These are phyloP conservation scores for Solenopsis fugax DNA, from an alignment of 1,140 invertebrate species.

Conservation along the genomic window DNA sequence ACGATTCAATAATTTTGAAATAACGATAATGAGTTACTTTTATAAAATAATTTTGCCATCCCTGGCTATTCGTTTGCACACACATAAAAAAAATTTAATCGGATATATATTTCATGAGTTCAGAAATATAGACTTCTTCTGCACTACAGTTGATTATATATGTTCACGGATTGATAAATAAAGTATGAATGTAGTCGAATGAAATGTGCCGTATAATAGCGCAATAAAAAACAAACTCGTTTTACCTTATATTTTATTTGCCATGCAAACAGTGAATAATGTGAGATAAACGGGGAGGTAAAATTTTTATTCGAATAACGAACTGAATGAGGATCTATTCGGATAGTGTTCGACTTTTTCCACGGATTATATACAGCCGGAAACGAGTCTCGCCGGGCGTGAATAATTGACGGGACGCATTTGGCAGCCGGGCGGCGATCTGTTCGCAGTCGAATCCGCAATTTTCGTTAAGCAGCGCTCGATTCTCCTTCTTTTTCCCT, in stretches of 20 bases:
- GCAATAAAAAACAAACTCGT: not conserved
- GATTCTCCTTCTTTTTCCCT: slow-evolving; percentile 69
- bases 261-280: slow-evolving; percentile 3
- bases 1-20: too few species aligned
- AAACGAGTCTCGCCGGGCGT: slow-evolving; percentile 63
- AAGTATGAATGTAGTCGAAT: not conserved
- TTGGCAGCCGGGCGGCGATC: slow-evolving; percentile 11
- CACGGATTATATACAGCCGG: not conserved
- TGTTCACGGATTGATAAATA: not conserved
- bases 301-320: not conserved
- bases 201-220: not conserved
- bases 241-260: slow-evolving; percentile 12
- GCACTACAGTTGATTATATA: not conserved
- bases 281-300: not conserved
- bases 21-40: too few species aligned
- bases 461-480: slow-evolving; percentile 84
- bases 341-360: not conserved
- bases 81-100: not conserved
- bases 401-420: slow-evolving; percentile 71
- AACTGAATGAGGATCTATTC: slow-evolving; percentile 4
- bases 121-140: not conserved
- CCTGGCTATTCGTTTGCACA: not conserved
- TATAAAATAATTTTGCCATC: too few species aligned
- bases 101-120: not conserved
- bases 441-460: slow-evolving; percentile 80